phyloP scores from a whole-genome alignment of 2,113 vertebrate species.

The Nesoenas mayeri region DNA sequence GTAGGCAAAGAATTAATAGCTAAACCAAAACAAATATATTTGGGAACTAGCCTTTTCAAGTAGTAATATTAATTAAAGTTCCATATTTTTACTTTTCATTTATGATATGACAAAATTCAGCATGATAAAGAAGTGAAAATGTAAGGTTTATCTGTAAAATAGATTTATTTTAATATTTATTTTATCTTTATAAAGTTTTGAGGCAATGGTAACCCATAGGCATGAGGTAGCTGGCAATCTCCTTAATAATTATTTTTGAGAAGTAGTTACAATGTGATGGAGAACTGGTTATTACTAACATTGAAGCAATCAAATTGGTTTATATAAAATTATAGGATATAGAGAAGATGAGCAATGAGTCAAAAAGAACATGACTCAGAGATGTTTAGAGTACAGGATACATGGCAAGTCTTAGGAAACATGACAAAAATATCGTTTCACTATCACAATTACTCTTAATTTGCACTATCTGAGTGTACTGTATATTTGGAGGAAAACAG shows the following conservation, averaged over 20 bases:
- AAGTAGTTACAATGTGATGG: background rate
- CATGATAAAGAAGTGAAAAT: background rate
- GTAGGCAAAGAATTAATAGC: background rate
- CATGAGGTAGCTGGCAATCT: background rate
- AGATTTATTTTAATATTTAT: background rate
- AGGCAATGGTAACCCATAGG: background rate
- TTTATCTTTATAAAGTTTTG: background rate
- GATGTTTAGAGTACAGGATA: background rate
- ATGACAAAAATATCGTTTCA: background rate
- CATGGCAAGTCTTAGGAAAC: background rate
- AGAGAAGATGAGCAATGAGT: background rate
- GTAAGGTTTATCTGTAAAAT: background rate
- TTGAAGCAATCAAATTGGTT: background rate
- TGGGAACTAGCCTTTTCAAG: background rate
- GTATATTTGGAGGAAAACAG: slow-evolving; percentile 24
- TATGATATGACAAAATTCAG: background rate
- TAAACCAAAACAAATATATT: background rate
- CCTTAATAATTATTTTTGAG: background rate
- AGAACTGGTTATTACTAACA: slow-evolving; percentile 5
- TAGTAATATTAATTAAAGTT: background rate
- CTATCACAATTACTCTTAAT: slow-evolving; percentile 36
- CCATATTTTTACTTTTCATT: background rate
- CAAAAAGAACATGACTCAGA: slow-evolving; percentile 17
- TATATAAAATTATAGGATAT: background rate
- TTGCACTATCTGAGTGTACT: background rate